Percentiles rank a stretch among this genome's conserved stretches.
phyloP scores from a whole-genome alignment of 2,888 invertebrate species.

The Leptothorax acervorum region DNA sequence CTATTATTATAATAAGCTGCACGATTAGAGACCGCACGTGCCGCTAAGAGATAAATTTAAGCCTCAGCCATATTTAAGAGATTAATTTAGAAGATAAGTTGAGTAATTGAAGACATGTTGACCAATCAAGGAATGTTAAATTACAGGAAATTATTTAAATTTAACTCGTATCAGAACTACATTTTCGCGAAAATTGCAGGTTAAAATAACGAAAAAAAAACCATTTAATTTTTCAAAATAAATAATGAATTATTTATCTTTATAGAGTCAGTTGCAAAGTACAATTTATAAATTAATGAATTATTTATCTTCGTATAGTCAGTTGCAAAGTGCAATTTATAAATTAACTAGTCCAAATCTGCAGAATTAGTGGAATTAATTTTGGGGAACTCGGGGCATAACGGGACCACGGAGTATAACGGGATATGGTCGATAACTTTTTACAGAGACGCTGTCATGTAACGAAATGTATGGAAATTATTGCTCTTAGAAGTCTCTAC shows the following conservation, averaged over 20 bases:
- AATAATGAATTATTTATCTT: not conserved
- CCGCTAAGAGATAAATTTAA: slow-evolving; percentile 19
- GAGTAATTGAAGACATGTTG: slow-evolving; percentile 1
- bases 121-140: not conserved
- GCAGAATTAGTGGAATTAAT: not conserved
- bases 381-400: not conserved
- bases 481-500: no score
- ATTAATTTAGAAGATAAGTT: not conserved
- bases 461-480: no score
- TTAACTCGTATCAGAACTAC: not conserved
- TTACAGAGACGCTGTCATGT: no score
- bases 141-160: not conserved
- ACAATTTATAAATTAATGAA: not conserved
- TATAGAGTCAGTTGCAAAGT: not conserved
- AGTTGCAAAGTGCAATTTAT: not conserved
- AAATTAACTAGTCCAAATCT: not conserved
- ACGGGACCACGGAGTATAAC: no score
- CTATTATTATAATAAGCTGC: slow-evolving; percentile 6
- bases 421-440: no score
- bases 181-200: not conserved
- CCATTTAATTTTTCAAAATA: not conserved
- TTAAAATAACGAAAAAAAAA: no score
- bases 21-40: not conserved
- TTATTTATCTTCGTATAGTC: no score
- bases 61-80: not conserved